Evolutionary conservation across 1,140 invertebrate genomes (phyloP).

Genomic region (Thaumetopoea pityocampa): DNA sequence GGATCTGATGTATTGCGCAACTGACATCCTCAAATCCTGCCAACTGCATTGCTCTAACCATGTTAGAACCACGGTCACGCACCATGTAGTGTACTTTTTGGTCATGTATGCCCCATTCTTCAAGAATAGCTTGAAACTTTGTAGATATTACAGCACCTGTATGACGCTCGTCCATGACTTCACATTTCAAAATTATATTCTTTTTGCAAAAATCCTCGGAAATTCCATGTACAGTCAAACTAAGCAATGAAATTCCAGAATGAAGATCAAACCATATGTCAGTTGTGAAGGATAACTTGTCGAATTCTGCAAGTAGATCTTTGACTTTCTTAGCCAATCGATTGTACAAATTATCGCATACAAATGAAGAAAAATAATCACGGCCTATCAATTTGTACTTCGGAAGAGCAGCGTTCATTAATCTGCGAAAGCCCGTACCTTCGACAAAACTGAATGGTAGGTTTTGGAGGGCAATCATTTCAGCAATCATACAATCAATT

Average conservation of each 20-base stretch:
- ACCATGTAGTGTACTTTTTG: conserved; percentile 32
- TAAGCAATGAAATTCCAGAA: conserved; percentile 24
- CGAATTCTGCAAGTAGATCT: conserved; percentile 15
- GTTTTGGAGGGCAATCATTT: conserved; percentile 30
- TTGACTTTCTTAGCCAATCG: conserved; percentile 22
- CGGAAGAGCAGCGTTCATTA: conserved; percentile 20
- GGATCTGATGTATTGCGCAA: conserved; percentile 23
- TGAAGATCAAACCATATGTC: conserved; percentile 31
- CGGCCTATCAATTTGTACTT: conserved; percentile 27
- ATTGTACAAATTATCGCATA: conserved; percentile 22
- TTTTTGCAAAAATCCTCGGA: conserved; percentile 22
- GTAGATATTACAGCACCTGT: conserved; percentile 24
- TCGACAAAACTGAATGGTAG: conserved; percentile 27
- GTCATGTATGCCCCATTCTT: conserved; percentile 36
- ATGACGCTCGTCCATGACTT: conserved; percentile 23
- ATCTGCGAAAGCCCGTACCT: conserved; percentile 21
- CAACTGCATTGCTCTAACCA: conserved; percentile 27
- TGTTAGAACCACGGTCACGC: conserved; percentile 32
- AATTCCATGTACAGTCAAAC: conserved; percentile 26
- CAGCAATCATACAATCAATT: conserved; percentile 25
- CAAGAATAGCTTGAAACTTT: conserved; percentile 27
- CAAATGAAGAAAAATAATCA: conserved; percentile 29
- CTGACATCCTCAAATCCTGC: conserved; percentile 26
- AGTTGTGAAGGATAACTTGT: conserved; percentile 25
- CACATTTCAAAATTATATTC: conserved; percentile 28